These are phyloP conservation scores for Caenorhabditis sulstoni DNA, from an alignment of 2,888 invertebrate genomes.

Conservation along the genomic window DNA sequence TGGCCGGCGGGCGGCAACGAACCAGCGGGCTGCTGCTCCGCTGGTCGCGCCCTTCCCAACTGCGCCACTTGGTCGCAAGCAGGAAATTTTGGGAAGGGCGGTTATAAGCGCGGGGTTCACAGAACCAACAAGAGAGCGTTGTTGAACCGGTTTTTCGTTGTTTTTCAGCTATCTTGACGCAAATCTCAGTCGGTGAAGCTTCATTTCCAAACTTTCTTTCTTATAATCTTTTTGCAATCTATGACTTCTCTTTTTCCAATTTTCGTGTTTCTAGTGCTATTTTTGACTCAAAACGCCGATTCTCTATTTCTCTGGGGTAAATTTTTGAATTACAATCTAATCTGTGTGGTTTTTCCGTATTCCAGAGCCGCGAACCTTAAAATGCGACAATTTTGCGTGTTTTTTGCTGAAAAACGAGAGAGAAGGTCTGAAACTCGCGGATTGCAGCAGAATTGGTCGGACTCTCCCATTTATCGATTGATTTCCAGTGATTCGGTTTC, in stretches of 20 bases:
- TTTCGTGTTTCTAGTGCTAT: neutral
- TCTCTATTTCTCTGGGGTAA: conserved; percentile 25
- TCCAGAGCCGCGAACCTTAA: conserved; percentile 5
- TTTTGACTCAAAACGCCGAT: neutral
- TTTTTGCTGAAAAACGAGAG: conserved; percentile 6
- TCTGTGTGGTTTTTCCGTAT: too few relatives aligned
- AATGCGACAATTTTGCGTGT: conserved; percentile 17
- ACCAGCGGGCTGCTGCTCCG: neutral
- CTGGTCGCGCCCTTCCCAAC: neutral
- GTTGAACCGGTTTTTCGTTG: neutral
- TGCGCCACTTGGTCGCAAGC: conserved; percentile 19
- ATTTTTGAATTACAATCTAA: neutral
- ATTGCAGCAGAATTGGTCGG: conserved; percentile 1
- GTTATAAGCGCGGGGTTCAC: neutral
- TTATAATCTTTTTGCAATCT: neutral
- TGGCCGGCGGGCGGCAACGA: neutral
- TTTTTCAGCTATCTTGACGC: neutral
- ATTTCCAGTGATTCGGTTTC: neutral
- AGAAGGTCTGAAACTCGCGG: conserved; percentile 12
- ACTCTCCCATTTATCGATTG: too few relatives aligned
- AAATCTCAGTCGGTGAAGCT: neutral
- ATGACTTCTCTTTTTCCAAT: neutral
- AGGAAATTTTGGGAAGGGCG: neutral
- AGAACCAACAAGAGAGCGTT: too few relatives aligned
- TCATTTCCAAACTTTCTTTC: neutral